Conservation (phyloP, 2,888 invertebrate genomes). For the Galerucella nymphaeae region DNA sequence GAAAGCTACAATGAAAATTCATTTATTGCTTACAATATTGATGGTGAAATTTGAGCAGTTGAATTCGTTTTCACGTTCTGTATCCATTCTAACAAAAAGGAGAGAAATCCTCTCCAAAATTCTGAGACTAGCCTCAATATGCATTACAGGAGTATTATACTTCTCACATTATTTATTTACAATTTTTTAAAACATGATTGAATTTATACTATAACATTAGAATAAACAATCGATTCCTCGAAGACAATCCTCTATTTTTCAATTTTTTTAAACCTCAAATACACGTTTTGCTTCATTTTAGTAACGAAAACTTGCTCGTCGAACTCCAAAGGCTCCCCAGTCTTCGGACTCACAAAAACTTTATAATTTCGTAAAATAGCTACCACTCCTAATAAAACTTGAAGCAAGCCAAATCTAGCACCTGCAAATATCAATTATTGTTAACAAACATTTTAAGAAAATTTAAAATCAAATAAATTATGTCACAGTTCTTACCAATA, state of each 20-base stretch:
- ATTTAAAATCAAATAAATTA: too few species aligned
- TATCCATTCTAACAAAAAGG: too few species aligned
- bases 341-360: constrained; percentile 44
- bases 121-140: too few species aligned
- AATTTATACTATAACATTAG: neutral
- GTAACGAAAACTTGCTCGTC: constrained; percentile 45
- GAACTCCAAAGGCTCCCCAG: constrained; percentile 41
- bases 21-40: too few species aligned
- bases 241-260: neutral
- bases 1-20: too few species aligned
- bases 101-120: too few species aligned
- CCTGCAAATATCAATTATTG: constrained; percentile 49
- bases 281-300: constrained; percentile 42
- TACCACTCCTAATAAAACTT: constrained; percentile 52
- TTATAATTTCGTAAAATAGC: constrained; percentile 48
- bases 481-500: constrained; percentile 54
- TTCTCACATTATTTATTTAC: too few species aligned
- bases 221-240: neutral
- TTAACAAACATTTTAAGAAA: too few species aligned
- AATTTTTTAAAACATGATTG: too few species aligned
- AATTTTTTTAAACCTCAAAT: constrained; percentile 43
- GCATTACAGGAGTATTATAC: too few species aligned
- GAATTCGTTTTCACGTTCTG: too few species aligned
- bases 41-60: too few species aligned
- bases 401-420: constrained; percentile 53